These are phyloP conservation scores for Oreocharis arfaki DNA, from an alignment of 2,113 vertebrate species.

Conservation along the genomic window DNA sequence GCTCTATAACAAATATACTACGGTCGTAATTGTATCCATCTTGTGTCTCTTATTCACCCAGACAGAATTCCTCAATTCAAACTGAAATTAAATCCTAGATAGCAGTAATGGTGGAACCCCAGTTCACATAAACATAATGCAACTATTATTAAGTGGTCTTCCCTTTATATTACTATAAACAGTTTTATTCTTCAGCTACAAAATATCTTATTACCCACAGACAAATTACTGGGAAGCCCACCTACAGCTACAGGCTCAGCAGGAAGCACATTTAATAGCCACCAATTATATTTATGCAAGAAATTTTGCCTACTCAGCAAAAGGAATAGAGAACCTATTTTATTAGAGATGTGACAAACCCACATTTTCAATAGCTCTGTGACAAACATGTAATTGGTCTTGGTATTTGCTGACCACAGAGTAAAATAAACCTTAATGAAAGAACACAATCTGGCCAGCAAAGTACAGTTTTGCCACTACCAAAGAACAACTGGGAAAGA, in stretches of 20 bases:
- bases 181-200: slow-evolving; percentile 44
- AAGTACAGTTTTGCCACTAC: not conserved
- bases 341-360: slow-evolving; percentile 39
- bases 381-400: slow-evolving; percentile 28
- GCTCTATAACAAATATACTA: not conserved
- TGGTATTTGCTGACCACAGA: slow-evolving; percentile 20
- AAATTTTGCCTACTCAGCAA: slow-evolving; percentile 48
- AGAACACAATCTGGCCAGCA: not conserved
- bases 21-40: not conserved
- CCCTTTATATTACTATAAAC: slow-evolving; percentile 22
- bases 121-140: not conserved
- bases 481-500: not conserved
- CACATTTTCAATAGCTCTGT: slow-evolving; percentile 9
- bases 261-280: slow-evolving; percentile 50
- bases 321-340: slow-evolving; percentile 21
- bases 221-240: slow-evolving; percentile 61
- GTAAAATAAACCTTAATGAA: slow-evolving; percentile 9
- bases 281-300: slow-evolving; percentile 38
- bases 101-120: not conserved
- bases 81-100: not conserved
- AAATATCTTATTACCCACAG: slow-evolving; percentile 54
- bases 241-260: slow-evolving; percentile 51
- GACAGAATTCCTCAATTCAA: not conserved
- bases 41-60: not conserved
- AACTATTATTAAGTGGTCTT: slow-evolving; percentile 36